Percentiles rank a stretch among this genome's conserved stretches.
These are phyloP conservation scores for Hylaeus anthracinus DNA, from an alignment of 1,140 invertebrate species.

Conservation along the genomic window DNA sequence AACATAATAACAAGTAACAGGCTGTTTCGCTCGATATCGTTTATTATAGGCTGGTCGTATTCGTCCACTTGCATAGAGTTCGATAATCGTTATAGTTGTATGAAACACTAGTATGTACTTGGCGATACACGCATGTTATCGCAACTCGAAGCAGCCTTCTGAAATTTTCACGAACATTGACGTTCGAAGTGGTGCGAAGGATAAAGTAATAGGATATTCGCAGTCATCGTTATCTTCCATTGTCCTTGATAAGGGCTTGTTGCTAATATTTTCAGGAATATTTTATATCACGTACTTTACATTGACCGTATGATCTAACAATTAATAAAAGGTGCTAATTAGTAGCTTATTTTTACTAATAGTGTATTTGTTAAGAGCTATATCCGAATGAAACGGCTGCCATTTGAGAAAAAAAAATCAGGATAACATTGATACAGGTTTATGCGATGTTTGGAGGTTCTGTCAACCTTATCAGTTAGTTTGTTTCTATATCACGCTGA, in stretches of 20 bases:
- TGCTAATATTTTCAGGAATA: conserved; percentile 42
- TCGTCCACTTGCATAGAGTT: conserved; percentile 14
- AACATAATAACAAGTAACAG: conserved; percentile 44
- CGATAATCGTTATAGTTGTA: conserved; percentile 47
- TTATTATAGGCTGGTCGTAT: conserved; percentile 22
- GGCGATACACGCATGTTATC: conserved; percentile 15
- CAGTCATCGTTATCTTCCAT: conserved; percentile 33
- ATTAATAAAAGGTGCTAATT: conserved; percentile 60
- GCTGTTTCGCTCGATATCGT: conserved; percentile 26
- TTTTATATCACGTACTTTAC: conserved; percentile 44
- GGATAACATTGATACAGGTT: conserved; percentile 1
- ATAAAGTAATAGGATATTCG: conserved; percentile 23
- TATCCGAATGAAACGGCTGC: conserved; percentile 12
- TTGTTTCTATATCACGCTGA: background rate
- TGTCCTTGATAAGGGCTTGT: conserved; percentile 28
- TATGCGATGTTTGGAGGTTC: conserved; percentile 12
- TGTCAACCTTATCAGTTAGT: background rate
- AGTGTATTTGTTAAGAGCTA: conserved; percentile 26
- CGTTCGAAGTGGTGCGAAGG: background rate
- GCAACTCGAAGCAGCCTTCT: background rate
- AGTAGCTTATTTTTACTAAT: conserved; percentile 51
- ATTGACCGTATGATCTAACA: conserved; percentile 39
- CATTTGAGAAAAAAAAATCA: conserved; percentile 29
- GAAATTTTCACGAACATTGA: no score
- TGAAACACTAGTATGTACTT: background rate